Conservation (phyloP, 2,797 vertebrate genomes). For the Siniperca obscura region DNA sequence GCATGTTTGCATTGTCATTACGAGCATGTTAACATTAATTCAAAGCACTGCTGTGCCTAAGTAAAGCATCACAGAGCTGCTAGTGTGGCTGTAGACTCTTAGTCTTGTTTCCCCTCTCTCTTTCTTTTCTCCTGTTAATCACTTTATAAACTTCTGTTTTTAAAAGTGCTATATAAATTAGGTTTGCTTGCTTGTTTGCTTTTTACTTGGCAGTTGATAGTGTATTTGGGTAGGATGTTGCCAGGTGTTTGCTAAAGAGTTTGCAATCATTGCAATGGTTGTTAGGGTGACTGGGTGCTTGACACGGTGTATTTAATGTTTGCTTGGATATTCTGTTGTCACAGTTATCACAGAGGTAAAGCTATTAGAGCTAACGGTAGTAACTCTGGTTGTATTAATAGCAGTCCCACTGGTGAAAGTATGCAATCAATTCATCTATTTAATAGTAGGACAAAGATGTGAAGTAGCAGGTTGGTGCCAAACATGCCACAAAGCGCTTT, state of each 20-base stretch:
- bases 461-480: constrained; percentile 29
- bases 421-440: constrained; percentile 57
- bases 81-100: too few species aligned
- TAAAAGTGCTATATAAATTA: background rate
- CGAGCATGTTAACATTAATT: background rate
- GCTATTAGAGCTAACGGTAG: background rate
- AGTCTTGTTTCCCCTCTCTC: background rate
- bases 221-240: background rate
- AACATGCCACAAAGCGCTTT: constrained; percentile 32
- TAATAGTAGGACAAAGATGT: constrained; percentile 53
- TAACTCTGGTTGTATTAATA: constrained; percentile 26
- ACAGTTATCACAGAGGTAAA: constrained; percentile 9
- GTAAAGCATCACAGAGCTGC: too few species aligned
- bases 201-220: background rate
- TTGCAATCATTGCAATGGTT: background rate
- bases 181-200: background rate
- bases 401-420: constrained; percentile 28
- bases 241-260: background rate
- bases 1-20: background rate
- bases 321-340: background rate
- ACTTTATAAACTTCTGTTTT: background rate
- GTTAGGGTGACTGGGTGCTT: background rate
- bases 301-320: background rate
- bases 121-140: background rate
- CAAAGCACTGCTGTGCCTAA: too few species aligned